Evolutionary conservation across 2,797 vertebrate genomes (phyloP).

Genomic region (Zenarchopterus dispar): DNA sequence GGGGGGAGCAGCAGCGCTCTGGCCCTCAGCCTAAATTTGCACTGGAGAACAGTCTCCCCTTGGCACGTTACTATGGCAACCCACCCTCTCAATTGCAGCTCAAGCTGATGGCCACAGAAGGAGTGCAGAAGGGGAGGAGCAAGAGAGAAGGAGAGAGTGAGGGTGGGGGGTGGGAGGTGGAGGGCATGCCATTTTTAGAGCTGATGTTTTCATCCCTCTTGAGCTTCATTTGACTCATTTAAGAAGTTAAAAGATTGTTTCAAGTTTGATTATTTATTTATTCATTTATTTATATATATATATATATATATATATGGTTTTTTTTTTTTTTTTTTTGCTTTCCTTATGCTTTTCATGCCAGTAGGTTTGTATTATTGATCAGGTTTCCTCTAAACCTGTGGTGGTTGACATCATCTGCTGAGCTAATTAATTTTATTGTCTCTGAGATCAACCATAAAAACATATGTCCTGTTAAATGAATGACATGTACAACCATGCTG

Average conservation of each 20-base stretch:
- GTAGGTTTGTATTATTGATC: not conserved
- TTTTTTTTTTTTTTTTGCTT: too few relatives aligned
- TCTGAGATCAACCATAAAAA: slow-evolving; percentile 18
- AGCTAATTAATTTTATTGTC: slow-evolving; percentile 33
- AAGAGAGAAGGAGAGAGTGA: slow-evolving; percentile 5
- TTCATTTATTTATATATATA: too few relatives aligned
- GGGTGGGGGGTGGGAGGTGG: slow-evolving; percentile 1
- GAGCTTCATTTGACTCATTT: slow-evolving; percentile 28
- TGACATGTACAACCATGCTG: slow-evolving; percentile 36
- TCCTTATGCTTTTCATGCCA: not conserved
- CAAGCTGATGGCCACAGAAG: slow-evolving; percentile 47
- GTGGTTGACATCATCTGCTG: not conserved
- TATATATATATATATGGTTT: too few relatives aligned
- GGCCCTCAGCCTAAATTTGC: slow-evolving; percentile 56
- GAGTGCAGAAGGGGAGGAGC: slow-evolving; percentile 26
- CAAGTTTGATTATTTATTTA: too few relatives aligned
- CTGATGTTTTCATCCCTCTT: slow-evolving; percentile 45
- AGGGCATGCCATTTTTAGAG: slow-evolving; percentile 64
- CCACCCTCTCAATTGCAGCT: slow-evolving; percentile 33
- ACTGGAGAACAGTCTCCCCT: slow-evolving; percentile 53
- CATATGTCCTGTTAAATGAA: too few relatives aligned
- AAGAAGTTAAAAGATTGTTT: not conserved
- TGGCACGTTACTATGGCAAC: slow-evolving; percentile 74
- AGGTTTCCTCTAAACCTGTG: not conserved
- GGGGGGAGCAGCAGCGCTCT: slow-evolving; percentile 31